Evolutionary conservation across 2,113 vertebrate species (phyloP), one percentile per base, ranked within the genome.

Genomic region (Orycteropus afer): DNA sequence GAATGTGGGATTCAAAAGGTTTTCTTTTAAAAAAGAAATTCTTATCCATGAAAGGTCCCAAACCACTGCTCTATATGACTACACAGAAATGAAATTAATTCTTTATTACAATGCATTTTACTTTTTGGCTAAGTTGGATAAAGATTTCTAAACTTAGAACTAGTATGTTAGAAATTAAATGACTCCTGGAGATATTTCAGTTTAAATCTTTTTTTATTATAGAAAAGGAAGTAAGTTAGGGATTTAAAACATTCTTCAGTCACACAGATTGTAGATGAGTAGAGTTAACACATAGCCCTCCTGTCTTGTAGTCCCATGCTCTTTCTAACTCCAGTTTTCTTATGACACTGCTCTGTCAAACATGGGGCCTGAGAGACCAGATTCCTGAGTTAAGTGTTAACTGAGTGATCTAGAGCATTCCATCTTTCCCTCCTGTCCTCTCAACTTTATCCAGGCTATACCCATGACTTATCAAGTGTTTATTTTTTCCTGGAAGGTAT

Each of bases 401-500:
- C 15, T 42, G 76, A 78, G 14, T n/a, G 1, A 10, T 49, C 63
- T 25, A 90, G 27, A 51, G 12, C 22, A 59, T 90, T 96, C 42
- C 51, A 27, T 59, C 12, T 63, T 45, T 94, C 20, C 15, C 71
- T 45, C 57, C 57, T 61, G 55, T 0, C 32, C 65, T 86, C 22
- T 83, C 45, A 53, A 15, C 79, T 53, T 90, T 92, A 84, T 34
- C 57, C 37, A 53, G 55, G 11, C 71, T 90, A 22, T 85, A 78
- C 34, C 20, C 59, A 37, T 65, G 61, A n/a, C n/a, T 10, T 45
- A 80, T 92, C 57, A 69, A 79, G 57, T 53, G 20, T 94, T 86
- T 90, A 45, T 37, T 82, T 95, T 97, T 95, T 65, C 92, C 76
- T 76, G 12, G 37, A 88, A 57, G 71, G 85, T 96, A 83, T 89